A percentile compares a stretch with the other conserved stretches of the same genome.
Conservation (phyloP, 2,113 vertebrate genomes). For the Martes martes region DNA sequence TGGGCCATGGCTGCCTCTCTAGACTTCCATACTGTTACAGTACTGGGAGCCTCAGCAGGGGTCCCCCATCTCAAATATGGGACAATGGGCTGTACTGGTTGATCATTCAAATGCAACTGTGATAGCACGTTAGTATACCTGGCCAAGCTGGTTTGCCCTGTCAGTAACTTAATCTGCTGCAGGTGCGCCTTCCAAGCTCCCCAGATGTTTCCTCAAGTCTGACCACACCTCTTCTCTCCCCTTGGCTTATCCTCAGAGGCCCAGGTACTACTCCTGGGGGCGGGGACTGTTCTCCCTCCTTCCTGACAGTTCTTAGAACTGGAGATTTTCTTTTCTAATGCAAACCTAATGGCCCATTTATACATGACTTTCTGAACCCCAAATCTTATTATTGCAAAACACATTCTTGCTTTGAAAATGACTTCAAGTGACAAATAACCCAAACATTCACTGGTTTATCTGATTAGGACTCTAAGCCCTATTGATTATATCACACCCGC, state of each 20-base stretch:
- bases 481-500: not conserved
- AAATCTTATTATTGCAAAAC: not conserved
- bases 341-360: not conserved
- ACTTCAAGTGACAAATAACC: conserved; percentile 25
- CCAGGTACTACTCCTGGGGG: not conserved
- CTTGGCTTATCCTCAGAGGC: not conserved
- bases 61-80: not conserved
- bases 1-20: not conserved
- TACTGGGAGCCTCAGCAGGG: not conserved
- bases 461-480: not conserved
- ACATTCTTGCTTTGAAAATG: conserved; percentile 34
- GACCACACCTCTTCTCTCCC: not conserved
- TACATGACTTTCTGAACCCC: not conserved
- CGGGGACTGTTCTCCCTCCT: not conserved
- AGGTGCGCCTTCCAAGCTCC: not conserved
- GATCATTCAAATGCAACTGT: not conserved
- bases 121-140: not conserved
- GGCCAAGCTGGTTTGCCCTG: not conserved
- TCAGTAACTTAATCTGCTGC: not conserved
- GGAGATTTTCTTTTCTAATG: not conserved
- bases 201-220: not conserved
- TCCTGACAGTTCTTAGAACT: not conserved
- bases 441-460: not conserved
- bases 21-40: not conserved
- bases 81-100: not conserved